phyloP scores from a whole-genome alignment of 1,140 invertebrate genomes.

The Zaprionus ornatus region DNA sequence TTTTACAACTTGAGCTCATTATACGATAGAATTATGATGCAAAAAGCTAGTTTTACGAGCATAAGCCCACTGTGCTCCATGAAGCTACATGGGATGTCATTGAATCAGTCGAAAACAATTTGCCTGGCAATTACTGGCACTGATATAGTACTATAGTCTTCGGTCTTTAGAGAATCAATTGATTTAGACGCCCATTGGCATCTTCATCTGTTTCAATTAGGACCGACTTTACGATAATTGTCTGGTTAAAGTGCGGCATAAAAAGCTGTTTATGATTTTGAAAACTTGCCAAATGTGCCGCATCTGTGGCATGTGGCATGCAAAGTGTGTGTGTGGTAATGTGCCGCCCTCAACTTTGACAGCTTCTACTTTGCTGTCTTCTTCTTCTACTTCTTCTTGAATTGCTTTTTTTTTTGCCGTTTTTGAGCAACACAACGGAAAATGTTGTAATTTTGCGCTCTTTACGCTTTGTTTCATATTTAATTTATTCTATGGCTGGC shows the following conservation, averaged over 20 bases:
- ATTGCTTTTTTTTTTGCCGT: conserved; percentile 45
- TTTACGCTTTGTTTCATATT: conserved; percentile 82
- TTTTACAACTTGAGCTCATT: no score
- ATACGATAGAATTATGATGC: not conserved
- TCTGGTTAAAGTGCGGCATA: not conserved
- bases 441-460: conserved; percentile 78
- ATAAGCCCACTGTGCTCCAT: not conserved
- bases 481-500: conserved; percentile 76
- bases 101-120: not conserved
- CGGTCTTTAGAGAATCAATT: not conserved
- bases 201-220: not conserved
- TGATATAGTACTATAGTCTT: not conserved
- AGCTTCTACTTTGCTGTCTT: conserved; percentile 7
- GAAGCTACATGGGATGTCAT: not conserved
- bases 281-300: conserved; percentile 20
- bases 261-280: conserved; percentile 24
- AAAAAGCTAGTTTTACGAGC: not conserved
- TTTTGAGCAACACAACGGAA: conserved; percentile 80
- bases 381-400: conserved; percentile 19
- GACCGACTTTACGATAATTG: not conserved
- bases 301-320: not conserved
- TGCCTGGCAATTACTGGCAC: not conserved
- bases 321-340: conserved; percentile 1
- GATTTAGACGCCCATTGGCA: not conserved
- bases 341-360: not conserved